A percentile compares a stretch with the other conserved stretches of the same genome.
phyloP scores from a whole-genome alignment of 2,113 vertebrate genomes.

The Microtus oregoni region DNA sequence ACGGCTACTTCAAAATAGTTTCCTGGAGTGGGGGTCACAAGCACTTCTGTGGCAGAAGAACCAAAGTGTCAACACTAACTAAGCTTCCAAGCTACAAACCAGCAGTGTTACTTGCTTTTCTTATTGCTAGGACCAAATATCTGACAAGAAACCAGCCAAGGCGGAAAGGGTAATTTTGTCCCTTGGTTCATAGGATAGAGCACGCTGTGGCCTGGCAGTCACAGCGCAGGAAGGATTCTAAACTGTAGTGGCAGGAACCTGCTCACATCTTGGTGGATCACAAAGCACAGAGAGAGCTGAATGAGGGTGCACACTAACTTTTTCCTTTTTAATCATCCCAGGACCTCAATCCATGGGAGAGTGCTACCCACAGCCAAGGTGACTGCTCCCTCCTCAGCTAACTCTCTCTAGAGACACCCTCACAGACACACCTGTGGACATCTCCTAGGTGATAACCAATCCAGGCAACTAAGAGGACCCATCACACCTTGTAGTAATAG shows the following conservation, averaged over 20 bases:
- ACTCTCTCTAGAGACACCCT: not conserved
- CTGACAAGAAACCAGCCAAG: not conserved
- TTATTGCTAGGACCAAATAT: not conserved
- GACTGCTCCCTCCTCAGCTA: too few relatives aligned
- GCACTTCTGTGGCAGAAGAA: fast-evolving
- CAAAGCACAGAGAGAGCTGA: not conserved
- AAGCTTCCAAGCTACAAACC: not conserved
- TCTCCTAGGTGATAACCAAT: too few relatives aligned
- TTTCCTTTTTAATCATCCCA: not conserved
- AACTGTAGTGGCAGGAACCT: not conserved
- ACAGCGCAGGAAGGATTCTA: not conserved
- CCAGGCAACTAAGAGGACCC: too few relatives aligned
- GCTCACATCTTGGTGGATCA: not conserved
- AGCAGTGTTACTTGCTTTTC: not conserved
- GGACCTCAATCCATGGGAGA: not conserved
- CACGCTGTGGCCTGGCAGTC: not conserved
- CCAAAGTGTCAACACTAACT: not conserved
- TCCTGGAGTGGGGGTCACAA: not conserved
- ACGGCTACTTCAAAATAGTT: fast-evolving
- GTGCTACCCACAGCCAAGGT: not conserved
- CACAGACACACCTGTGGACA: not conserved
- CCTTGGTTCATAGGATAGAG: not conserved
- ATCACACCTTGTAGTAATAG: too few relatives aligned
- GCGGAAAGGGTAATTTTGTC: not conserved
- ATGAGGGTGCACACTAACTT: not conserved